Evolutionary conservation across 2,888 invertebrate genomes (phyloP), one percentile per base, ranked within the genome.

Genomic region (Cephus nigrinus): DNA sequence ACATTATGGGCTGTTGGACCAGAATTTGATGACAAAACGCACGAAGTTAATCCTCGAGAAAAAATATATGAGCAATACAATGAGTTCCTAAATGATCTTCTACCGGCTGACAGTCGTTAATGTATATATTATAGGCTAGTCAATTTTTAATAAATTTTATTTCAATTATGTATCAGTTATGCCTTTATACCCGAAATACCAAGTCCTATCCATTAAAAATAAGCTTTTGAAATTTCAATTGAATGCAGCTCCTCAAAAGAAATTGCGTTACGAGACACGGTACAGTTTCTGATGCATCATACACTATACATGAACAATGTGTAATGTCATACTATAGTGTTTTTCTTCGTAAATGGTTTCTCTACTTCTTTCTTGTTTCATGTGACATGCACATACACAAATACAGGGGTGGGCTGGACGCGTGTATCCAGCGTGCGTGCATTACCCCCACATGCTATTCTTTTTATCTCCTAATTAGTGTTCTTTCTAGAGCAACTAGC

Each of bases 1-100:
- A 96, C 96, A 0, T 92, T 99, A 68, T 99, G 98, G 99, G 93
- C 96, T 69, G 94, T 98, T 31, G 98, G 98, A 2, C 92, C 95
- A 0, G 93, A 96, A 87, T 97, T 93, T 93, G 98, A 98, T 91
- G 93, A 94, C 72, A 93, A 95, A 88, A 93, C 91, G 36, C 94
- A 94, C 84, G 94, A 94, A 87, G 88, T 92, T 73, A 94, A 94
- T 92, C 93, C 94, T 75, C 91, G 95, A 35, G 92, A 93, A 2
- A 94, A 95, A 83, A 93, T 96, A 80, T 93, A 95, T 86, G 94
- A 95, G 85, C 94, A 94, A 87, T 95, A 96, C 89, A 94, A 95
- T 81, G 90, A 93, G 73, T 94, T 94, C 84, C 92, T 96, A 74
- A 92, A 93, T 86, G 94, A 94, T 86, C 90, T 95, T 69, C 93